phyloP scores from a whole-genome alignment of 2,797 vertebrate species.

The Corythornis leucogaster region DNA sequence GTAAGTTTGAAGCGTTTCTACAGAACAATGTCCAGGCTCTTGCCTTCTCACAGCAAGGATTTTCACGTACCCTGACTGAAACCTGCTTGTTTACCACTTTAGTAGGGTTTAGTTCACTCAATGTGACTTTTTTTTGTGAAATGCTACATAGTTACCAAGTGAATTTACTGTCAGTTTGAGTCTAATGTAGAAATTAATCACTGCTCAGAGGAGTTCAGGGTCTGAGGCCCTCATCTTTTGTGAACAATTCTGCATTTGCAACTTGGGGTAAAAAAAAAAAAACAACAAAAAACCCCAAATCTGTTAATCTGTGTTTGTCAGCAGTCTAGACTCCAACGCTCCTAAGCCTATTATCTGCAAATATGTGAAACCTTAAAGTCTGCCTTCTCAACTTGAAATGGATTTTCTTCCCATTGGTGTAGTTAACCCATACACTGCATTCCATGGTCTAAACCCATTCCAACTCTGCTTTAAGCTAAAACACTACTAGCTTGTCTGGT shows the following conservation, averaged over 20 bases:
- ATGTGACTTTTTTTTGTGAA: not conserved
- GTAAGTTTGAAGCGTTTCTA: not conserved
- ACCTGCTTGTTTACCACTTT: not conserved
- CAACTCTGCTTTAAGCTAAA: not conserved
- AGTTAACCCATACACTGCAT: not conserved
- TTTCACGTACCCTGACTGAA: not conserved
- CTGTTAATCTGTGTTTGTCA: not conserved
- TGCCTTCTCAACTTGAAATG: not conserved
- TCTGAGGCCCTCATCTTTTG: not conserved
- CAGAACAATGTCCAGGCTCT: not conserved
- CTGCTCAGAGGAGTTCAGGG: not conserved
- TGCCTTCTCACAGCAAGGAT: not conserved
- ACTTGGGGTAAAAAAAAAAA: not conserved
- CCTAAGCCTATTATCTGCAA: not conserved
- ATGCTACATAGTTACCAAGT: not conserved
- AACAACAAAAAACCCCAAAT: fast-evolving
- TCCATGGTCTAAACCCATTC: not conserved
- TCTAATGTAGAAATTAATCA: not conserved
- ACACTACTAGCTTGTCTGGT: not conserved
- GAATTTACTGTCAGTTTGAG: not conserved
- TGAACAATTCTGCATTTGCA: not conserved
- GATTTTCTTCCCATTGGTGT: not conserved
- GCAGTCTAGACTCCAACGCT: not conserved
- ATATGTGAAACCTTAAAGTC: not conserved
- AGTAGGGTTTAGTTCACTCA: not conserved